These are phyloP conservation scores for Willowsia nigromaculata DNA, from an alignment of 2,888 invertebrate genomes.

Conservation along the genomic window DNA sequence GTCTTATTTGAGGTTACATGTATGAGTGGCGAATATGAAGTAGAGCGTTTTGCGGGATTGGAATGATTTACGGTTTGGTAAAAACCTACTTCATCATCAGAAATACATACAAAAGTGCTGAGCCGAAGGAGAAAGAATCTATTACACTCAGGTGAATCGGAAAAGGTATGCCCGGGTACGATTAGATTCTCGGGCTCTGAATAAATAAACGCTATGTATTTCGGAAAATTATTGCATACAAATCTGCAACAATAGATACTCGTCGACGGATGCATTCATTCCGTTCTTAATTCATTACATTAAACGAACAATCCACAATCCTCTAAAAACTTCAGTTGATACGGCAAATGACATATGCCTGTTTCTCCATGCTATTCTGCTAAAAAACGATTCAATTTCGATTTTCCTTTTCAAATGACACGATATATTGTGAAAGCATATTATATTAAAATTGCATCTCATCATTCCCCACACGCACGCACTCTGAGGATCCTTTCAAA, in stretches of 20 bases:
- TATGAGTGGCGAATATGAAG: constrained; percentile 15
- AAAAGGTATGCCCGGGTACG: neutral
- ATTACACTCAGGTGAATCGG: neutral
- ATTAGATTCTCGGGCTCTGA: neutral
- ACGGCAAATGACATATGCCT: neutral
- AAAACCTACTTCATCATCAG: constrained; percentile 22
- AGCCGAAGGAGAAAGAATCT: constrained; percentile 30
- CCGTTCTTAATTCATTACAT: neutral
- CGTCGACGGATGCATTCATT: neutral
- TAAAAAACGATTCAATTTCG: neutral
- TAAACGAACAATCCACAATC: neutral
- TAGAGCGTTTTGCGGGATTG: neutral
- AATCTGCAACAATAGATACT: constrained; percentile 15
- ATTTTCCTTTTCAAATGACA: neutral
- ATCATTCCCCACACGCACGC: neutral
- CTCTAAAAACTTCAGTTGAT: neutral
- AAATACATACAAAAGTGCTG: neutral
- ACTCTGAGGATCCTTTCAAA: neutral
- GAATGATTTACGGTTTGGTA: constrained; percentile 31
- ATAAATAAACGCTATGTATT: constrained; percentile 7
- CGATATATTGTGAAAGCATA: neutral
- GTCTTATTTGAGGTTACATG: constrained; percentile 38
- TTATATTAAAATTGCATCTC: neutral
- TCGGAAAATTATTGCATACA: constrained; percentile 12
- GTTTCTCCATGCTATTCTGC: too few species aligned